Evolutionary conservation across 2,797 vertebrate genomes (phyloP).

Genomic region (Hapalemur alaotrensis): DNA sequence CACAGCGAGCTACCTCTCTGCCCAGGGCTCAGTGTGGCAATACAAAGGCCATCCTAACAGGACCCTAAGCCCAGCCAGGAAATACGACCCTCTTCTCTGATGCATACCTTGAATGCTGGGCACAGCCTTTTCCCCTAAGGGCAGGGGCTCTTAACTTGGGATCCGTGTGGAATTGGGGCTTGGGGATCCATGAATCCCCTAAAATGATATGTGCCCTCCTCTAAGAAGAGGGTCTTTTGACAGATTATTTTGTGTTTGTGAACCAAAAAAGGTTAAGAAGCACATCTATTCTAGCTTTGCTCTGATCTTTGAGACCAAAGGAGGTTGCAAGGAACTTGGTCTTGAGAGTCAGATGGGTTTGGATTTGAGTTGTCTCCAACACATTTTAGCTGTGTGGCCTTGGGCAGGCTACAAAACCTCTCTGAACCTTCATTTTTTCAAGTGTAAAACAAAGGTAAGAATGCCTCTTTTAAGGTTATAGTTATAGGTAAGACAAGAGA

Average conservation of each 20-base stretch:
- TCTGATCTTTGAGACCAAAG: slow-evolving; percentile 29
- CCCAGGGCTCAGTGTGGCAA: neutral
- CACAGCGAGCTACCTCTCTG: fast-evolving
- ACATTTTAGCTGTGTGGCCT: neutral
- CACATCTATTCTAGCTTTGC: neutral
- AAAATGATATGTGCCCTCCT: neutral
- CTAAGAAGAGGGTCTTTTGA: neutral
- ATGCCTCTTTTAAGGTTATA: neutral
- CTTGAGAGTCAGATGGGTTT: neutral
- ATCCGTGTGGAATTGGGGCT: neutral
- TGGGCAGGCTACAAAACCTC: neutral
- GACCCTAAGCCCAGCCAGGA: neutral
- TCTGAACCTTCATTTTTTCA: neutral
- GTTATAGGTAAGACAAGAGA: neutral
- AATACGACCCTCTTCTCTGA: neutral
- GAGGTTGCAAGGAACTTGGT: neutral
- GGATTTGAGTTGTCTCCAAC: neutral
- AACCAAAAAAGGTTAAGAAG: neutral
- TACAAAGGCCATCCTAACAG: neutral
- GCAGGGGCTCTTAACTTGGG: neutral
- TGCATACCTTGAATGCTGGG: fast-evolving
- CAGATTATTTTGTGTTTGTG: neutral
- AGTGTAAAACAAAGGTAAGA: neutral
- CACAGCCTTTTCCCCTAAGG: neutral
- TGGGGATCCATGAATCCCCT: neutral